Conservation (phyloP, 2,113 vertebrate genomes). For the Chunga burmeisteri region DNA sequence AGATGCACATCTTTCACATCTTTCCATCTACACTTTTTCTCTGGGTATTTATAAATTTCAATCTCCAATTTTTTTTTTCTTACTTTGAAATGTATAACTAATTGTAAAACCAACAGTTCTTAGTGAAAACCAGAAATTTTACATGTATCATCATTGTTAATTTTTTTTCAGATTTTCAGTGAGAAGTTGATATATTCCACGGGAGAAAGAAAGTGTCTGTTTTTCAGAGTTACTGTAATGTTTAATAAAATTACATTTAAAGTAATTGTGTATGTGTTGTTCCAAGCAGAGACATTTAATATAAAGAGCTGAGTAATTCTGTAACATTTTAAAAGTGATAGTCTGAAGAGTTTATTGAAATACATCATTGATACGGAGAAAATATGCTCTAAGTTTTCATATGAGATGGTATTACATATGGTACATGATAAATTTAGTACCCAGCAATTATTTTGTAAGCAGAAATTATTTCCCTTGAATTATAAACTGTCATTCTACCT, state of each 20-base stretch:
- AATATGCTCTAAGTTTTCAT: background rate
- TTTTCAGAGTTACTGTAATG: background rate
- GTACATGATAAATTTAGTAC: background rate
- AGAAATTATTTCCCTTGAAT: background rate
- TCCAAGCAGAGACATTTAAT: background rate
- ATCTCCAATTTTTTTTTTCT: background rate
- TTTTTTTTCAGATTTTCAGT: background rate
- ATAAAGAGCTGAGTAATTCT: background rate
- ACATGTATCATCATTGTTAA: background rate
- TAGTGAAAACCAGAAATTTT: background rate
- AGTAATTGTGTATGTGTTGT: background rate
- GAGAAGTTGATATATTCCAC: background rate
- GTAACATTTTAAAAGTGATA: background rate
- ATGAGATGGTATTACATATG: background rate
- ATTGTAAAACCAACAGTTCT: background rate
- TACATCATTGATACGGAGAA: background rate
- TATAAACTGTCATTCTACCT: background rate
- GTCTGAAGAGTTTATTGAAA: background rate
- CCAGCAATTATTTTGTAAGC: background rate
- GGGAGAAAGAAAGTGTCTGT: background rate
- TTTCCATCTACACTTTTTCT: background rate
- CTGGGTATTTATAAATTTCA: background rate
- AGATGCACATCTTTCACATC: background rate
- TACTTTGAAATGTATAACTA: background rate
- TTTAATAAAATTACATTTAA: background rate